Evolutionary conservation across 92 coral and sea anemone species (phyloP).

Genomic region (Parazoanthus atlanticus): DNA sequence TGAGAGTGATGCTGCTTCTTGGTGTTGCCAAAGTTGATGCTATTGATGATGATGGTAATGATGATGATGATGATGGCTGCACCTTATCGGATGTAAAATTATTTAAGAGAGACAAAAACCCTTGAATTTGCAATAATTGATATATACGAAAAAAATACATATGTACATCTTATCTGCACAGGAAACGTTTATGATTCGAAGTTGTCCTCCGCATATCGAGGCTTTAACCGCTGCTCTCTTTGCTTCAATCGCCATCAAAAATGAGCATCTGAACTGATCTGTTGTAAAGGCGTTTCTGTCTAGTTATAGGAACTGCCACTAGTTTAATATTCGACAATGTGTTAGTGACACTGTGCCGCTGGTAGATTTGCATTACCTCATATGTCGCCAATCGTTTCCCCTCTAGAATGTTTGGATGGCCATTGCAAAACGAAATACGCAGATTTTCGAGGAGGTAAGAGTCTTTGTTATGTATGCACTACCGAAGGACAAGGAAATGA

Average conservation of each 20-base stretch:
- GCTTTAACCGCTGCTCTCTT: too few species aligned
- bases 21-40: not conserved
- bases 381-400: not conserved
- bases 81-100: not conserved
- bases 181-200: too few species aligned
- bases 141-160: too few species aligned
- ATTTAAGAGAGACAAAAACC: not conserved
- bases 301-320: not conserved
- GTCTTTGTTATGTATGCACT: not conserved
- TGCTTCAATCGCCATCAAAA: too few species aligned
- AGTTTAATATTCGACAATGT: too few species aligned
- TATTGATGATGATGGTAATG: not conserved
- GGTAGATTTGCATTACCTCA: too few species aligned
- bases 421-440: slow-evolving; percentile 78
- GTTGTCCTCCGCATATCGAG: too few species aligned
- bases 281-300: too few species aligned
- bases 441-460: slow-evolving; percentile 85
- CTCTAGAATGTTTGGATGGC: slow-evolving; percentile 85
- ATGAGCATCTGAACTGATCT: too few species aligned
- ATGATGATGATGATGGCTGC: too few species aligned
- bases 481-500: not conserved
- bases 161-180: too few species aligned
- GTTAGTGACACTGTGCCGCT: too few species aligned
- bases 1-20: not conserved
- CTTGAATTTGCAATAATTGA: not conserved